Conservation (phyloP, 2,797 vertebrate species). For the Petrocephalus schoutedeni region DNA sequence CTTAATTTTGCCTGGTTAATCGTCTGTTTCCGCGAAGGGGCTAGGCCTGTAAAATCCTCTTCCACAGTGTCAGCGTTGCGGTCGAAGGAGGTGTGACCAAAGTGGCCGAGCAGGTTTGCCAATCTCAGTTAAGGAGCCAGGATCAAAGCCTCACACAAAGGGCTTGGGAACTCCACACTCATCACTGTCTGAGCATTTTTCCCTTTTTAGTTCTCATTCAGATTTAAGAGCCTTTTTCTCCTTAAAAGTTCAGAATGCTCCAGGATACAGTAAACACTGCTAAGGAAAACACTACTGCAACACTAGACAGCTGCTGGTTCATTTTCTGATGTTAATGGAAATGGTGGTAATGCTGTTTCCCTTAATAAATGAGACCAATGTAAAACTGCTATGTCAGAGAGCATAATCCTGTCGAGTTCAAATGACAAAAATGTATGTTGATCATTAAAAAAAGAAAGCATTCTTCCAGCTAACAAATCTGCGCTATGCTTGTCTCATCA, state of each 20-base stretch:
- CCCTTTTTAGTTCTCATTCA: neutral
- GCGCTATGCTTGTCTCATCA: neutral
- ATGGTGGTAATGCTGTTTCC: neutral
- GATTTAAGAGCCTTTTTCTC: neutral
- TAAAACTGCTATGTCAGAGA: neutral
- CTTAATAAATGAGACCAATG: slow-evolving; percentile 7
- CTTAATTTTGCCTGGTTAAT: neutral
- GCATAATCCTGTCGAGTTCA: slow-evolving; percentile 3
- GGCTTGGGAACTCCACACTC: neutral
- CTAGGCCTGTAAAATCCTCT: neutral
- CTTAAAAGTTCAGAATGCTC: neutral
- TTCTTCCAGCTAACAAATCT: neutral
- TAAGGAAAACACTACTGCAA: neutral
- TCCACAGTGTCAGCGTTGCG: neutral
- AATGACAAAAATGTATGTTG: neutral
- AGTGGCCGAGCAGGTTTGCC: neutral
- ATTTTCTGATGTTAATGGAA: slow-evolving; percentile 1
- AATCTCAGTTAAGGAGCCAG: neutral
- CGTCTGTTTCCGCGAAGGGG: neutral
- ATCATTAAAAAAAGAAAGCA: neutral
- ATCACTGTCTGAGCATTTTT: neutral
- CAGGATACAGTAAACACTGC: neutral
- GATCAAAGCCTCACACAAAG: neutral
- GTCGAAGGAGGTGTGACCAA: neutral
- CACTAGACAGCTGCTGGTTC: neutral